phyloP scores from a whole-genome alignment of 2,797 vertebrate genomes.

The Periparus ater region DNA sequence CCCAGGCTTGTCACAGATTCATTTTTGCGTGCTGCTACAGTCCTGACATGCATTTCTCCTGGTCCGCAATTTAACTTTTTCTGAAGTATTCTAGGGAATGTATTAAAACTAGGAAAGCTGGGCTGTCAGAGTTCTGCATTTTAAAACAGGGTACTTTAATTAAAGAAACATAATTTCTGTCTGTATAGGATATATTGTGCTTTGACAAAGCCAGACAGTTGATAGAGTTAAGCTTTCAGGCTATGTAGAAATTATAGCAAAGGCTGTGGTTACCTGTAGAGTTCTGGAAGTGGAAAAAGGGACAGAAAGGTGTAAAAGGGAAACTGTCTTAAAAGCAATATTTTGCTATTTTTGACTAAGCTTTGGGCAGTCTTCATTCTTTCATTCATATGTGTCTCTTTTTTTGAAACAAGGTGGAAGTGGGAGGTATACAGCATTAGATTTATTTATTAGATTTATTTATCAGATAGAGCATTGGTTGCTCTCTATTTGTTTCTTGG shows the following conservation, averaged over 20 bases:
- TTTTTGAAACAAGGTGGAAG: neutral
- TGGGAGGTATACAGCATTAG: neutral
- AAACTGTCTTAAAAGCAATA: neutral
- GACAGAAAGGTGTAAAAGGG: neutral
- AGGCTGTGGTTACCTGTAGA: neutral
- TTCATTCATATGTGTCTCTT: neutral
- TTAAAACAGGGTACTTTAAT: neutral
- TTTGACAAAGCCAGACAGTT: neutral
- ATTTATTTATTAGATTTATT: neutral
- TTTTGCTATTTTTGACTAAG: neutral
- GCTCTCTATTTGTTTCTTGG: neutral
- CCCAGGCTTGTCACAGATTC: neutral
- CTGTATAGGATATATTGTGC: accelerated
- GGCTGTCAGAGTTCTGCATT: neutral
- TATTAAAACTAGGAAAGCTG: neutral
- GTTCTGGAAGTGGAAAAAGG: neutral
- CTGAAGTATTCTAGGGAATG: neutral
- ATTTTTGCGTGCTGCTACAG: neutral
- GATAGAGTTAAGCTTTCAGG: neutral
- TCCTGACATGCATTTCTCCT: neutral
- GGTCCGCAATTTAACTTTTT: neutral
- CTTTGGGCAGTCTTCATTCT: neutral
- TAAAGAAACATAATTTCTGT: neutral
- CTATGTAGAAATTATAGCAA: neutral
- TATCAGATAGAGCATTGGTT: neutral